phyloP scores from a whole-genome alignment of 2,888 invertebrate genomes.

The Acronicta psi region DNA sequence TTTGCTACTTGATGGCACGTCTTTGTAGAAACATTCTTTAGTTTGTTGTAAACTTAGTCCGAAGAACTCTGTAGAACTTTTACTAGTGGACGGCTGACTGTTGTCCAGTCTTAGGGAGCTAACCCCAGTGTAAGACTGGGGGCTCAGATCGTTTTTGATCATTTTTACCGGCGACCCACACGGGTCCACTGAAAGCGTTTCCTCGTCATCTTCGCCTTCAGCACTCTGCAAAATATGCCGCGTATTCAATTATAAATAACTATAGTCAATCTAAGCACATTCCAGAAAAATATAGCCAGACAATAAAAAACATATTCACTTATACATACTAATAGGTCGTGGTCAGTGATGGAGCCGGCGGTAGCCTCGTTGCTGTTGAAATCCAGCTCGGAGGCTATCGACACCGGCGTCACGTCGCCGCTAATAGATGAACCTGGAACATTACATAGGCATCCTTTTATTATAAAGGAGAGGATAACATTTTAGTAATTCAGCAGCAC shows the following conservation, averaged over 20 bases:
- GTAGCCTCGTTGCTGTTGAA: conserved; percentile 92
- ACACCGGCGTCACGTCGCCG: conserved; percentile 92
- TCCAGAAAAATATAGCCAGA: no score
- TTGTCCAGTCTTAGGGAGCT: conserved; percentile 56
- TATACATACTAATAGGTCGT: conserved; percentile 85
- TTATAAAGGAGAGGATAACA: neutral
- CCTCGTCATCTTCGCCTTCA: conserved; percentile 89
- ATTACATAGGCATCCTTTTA: conserved; percentile 2
- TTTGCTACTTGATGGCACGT: conserved; percentile 82
- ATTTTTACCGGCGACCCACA: conserved; percentile 77
- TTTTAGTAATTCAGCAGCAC: no score
- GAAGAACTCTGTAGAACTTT: conserved; percentile 69
- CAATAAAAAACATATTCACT: no score
- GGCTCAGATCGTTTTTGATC: conserved; percentile 78
- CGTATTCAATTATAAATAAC: no score
- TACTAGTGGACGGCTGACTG: conserved; percentile 69
- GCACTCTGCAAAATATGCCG: conserved; percentile 70
- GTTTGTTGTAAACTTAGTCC: conserved; percentile 78
- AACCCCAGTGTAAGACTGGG: conserved; percentile 57
- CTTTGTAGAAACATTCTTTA: conserved; percentile 79
- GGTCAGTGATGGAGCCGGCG: conserved; percentile 90
- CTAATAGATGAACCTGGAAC: conserved; percentile 87
- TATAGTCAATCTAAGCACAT: no score
- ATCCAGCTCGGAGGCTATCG: conserved; percentile 90
- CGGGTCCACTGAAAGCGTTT: conserved; percentile 88